phyloP scores from a whole-genome alignment of 2,797 vertebrate genomes.

The Lycodopsis pacificus region DNA sequence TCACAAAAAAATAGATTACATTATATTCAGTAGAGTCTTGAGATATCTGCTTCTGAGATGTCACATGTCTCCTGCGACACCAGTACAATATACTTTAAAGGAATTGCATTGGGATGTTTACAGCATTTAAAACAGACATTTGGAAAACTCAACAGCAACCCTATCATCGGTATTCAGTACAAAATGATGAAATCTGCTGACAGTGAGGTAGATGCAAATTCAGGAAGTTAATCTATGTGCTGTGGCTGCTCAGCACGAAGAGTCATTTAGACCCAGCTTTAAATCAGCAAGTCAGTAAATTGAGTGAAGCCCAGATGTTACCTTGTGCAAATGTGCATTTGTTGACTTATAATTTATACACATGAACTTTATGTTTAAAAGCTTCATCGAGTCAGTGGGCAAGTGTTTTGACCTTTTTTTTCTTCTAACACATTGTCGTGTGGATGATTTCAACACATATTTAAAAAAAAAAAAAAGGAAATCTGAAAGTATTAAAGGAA shows the following conservation, averaged over 20 bases:
- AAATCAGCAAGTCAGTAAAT: constrained; percentile 45
- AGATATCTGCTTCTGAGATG: not conserved
- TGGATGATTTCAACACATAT: constrained; percentile 56
- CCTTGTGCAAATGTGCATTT: constrained; percentile 19
- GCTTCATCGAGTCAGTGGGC: not conserved
- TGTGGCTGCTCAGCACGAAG: constrained; percentile 35
- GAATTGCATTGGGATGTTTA: not conserved
- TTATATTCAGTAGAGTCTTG: not conserved
- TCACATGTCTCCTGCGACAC: not conserved
- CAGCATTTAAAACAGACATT: constrained; percentile 13
- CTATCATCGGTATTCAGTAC: not conserved
- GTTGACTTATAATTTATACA: not conserved
- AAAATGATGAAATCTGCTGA: constrained; percentile 48
- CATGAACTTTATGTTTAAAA: constrained; percentile 10
- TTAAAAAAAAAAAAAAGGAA: constrained; percentile 61
- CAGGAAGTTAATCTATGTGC: constrained; percentile 40
- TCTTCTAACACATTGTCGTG: not conserved
- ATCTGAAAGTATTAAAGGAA: constrained; percentile 76
- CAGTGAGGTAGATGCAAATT: constrained; percentile 34
- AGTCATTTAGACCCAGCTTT: constrained; percentile 42
- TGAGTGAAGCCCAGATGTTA: constrained; percentile 28
- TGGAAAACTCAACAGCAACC: constrained; percentile 8
- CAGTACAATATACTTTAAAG: not conserved
- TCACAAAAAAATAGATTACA: not conserved
- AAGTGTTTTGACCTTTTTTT: constrained; percentile 21